Base-by-base conservation (phyloP, 1,140 invertebrate genomes). In the Ostrea edulis region DNA sequence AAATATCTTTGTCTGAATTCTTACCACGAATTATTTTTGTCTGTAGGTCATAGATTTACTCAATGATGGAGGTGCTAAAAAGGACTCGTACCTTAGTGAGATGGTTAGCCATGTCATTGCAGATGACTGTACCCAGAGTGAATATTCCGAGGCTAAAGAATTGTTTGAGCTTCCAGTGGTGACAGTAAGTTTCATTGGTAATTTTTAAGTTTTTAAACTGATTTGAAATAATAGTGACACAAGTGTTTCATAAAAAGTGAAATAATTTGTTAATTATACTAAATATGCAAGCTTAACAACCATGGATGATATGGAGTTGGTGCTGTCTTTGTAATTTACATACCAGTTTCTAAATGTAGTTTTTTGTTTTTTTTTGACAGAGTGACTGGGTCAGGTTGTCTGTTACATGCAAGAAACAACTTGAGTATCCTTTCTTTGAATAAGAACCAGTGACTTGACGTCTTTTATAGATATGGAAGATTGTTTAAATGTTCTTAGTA, bases 131-230 rank as follows among this genome's bases (percentile, higher is more conserved):
- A 96, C 96, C 90, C 97, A 98, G 94, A 97, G 96, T 93, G 94
- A 95, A 88, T 94, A 93, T 86, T 92, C 92, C n/a, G 97, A 97
- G 95, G 98, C 98, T 12, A 97, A 97, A 94, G 98, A 99, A 92
- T 95, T 99, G 1, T 98, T 98, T 95, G 98, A 98, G 94, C 97
- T 98, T 77, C 97, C 98, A 85, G 97, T 97, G 89, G 97, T 98
- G 65, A 97, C 96, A 65, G 96, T 97, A 93, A 96, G 93, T 54
- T 12, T 17, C 5, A 25, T 44, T 44, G 35, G 35, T 44, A 44
- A 44, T 44, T 44, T 44, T 1, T 44, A 44, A 44, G 35, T 44
- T 44, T 44, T 44, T 44, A 5, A 44, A 44, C 35, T 5, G 5
- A 44, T 44, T 44, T 44, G 35, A 44, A 44, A 44, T 44, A 44